A percentile compares a stretch with the other conserved stretches of the same genome.
Evolutionary conservation across 2,797 vertebrate genomes (phyloP).

Genomic region (Gymnopithys bicolor): DNA sequence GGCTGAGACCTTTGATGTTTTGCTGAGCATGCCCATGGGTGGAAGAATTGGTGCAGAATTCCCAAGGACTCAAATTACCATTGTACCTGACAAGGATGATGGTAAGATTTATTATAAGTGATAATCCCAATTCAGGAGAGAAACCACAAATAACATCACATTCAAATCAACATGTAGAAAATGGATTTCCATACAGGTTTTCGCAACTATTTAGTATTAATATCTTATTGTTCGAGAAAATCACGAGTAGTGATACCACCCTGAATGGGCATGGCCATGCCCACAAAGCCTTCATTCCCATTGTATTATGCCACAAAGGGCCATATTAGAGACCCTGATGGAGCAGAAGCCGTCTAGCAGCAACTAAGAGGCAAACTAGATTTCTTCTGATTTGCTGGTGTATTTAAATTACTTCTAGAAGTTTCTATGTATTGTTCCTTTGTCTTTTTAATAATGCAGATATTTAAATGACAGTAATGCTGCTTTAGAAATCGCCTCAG

Average conservation of each 20-base stretch:
- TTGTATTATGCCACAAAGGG: background rate
- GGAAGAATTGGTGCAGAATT: conserved; percentile 88
- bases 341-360: background rate
- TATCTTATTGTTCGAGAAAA: background rate
- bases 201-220: background rate
- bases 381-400: background rate
- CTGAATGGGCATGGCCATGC: background rate
- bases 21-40: conserved; percentile 88
- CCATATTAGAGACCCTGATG: background rate
- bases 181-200: background rate
- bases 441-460: background rate
- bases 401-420: background rate
- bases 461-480: background rate
- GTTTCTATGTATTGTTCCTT: background rate
- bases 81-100: conserved; percentile 87
- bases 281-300: background rate
- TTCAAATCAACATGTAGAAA: background rate
- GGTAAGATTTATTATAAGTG: conserved; percentile 77
- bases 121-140: background rate
- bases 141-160: background rate
- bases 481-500: background rate
- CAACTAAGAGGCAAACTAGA: background rate
- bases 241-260: background rate
- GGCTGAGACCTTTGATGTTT: conserved; percentile 89
- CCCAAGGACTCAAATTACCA: conserved; percentile 80